Evolutionary conservation across 1,140 invertebrate genomes (phyloP), one percentile per base, ranked within the genome.

Genomic region (Neodiprion fabricii): DNA sequence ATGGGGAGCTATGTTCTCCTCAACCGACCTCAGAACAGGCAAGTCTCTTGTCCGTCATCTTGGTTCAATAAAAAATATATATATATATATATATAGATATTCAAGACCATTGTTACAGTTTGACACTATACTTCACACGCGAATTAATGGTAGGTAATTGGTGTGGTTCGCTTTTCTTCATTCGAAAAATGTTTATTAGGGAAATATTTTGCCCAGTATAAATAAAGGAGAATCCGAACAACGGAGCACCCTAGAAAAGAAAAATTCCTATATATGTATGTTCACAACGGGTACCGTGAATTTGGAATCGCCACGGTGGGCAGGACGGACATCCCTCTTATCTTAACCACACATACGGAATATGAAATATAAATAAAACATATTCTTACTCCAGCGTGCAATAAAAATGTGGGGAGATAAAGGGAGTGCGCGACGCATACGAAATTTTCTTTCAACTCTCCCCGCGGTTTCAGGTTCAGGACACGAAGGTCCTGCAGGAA

Each of bases 321-420:
- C 9, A 53, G 12, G 72, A 12, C 14, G 65, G 66, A 9, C 72
- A 74, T 70, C 70, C 49, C 67, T 21, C 72, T 76, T 80, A 79
- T 80, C 80, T 79, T 78, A 77, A 76, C 77, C 80, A 77, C 79
- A 79, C 80, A 80, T 78, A 79, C 83, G 78, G 85, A 87, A 86
- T 87, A 87, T 86, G 85, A 86, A 88, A 84, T 87, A 87, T 87
- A 87, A 87, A 87, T 87, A 87, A 86, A 87, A 88, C 83, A 86
- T 87, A 87, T 86, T 86, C 85, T 84, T 83, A 81, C 76, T 79
- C 79, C 76, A 74, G 77, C 76, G 76, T 85, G 85, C 81, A 84
- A 87, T 87, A 87, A 87, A 87, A 87, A 87, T 87, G 84, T 84
- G 83, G 85, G 83, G 83, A 88, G 86, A 88, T 87, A 87, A 88